These are phyloP conservation scores for Tichodroma muraria DNA, from an alignment of 2,113 vertebrate genomes.

Conservation along the genomic window DNA sequence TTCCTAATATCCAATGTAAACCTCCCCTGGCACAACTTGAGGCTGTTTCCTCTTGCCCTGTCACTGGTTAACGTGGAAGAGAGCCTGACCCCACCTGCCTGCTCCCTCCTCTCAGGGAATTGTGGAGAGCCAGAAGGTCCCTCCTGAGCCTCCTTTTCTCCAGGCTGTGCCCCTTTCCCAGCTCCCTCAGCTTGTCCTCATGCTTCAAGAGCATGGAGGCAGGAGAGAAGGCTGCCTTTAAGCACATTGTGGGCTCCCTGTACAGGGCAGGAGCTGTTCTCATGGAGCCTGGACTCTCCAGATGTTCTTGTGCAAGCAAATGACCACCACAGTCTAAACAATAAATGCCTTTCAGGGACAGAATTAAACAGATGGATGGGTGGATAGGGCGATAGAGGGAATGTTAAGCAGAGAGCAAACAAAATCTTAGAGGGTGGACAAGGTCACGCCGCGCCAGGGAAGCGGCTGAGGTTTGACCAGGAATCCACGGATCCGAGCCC, in stretches of 20 bases:
- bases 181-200: background rate
- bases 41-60: background rate
- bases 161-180: background rate
- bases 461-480: background rate
- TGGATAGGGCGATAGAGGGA: background rate
- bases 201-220: background rate
- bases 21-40: background rate
- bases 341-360: background rate
- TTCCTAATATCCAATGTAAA: background rate
- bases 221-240: background rate
- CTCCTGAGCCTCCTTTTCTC: background rate
- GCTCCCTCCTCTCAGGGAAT: background rate
- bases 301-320: background rate
- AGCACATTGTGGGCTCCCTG: background rate
- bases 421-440: background rate
- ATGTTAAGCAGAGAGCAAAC: background rate
- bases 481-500: accelerated
- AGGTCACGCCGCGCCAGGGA: accelerated
- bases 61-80: background rate
- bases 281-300: background rate
- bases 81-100: accelerated
- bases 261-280: background rate
- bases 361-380: background rate
- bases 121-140: background rate
- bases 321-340: background rate